Evolutionary conservation across 2,888 invertebrate species (phyloP), one percentile per base, ranked within the genome.

Genomic region (Drosophila meridiana): DNA sequence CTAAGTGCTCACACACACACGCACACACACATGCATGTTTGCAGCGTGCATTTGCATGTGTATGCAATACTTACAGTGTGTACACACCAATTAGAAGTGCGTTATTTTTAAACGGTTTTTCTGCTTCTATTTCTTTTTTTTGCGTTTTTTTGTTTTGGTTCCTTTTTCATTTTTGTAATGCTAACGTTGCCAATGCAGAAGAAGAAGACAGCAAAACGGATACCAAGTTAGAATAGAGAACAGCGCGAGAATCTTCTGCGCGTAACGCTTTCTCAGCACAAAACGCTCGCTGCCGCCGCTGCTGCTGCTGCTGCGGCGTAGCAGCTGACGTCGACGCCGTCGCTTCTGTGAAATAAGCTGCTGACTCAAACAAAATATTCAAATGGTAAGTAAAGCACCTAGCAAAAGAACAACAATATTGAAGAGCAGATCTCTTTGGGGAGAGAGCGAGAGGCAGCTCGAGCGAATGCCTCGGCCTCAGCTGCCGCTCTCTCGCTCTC

Each of bases 321-420:
- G 75, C 69, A 64, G 53, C 59, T 53, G 60, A 61, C 80, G 77
- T 36, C 52, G 76, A 52, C 64, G 73, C 53, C 55, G 73, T 45
- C 45, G 53, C 50, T 79, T 75, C 59, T 65, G 61, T 70, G 61
- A 65, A 56, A 80, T 59, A 88, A 88, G 69, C 78, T 80, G 85
- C 85, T 85, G 89, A 85, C 73, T 83, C 60, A 78, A 76, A 78
- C 45, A 72, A 86, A 85, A 76, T 88, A 69, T 70, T 73, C 89
- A 86, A 90, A 85, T 85, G 85, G 85, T 85, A 90, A 90, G 85
- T 72, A 68, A 73, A 73, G 38, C 59, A 73, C 72, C 77, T 79
- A 80, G 53, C 62, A 32, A 55, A 61, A 65, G 32, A 65, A 56
- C 42, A 68, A 63, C 34, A 68, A 64, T 11, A 62, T 45, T 30